Percentiles rank a stretch among this genome's conserved stretches.
phyloP scores from a whole-genome alignment of 2,797 vertebrate genomes.

The Cyclura pinguis region DNA sequence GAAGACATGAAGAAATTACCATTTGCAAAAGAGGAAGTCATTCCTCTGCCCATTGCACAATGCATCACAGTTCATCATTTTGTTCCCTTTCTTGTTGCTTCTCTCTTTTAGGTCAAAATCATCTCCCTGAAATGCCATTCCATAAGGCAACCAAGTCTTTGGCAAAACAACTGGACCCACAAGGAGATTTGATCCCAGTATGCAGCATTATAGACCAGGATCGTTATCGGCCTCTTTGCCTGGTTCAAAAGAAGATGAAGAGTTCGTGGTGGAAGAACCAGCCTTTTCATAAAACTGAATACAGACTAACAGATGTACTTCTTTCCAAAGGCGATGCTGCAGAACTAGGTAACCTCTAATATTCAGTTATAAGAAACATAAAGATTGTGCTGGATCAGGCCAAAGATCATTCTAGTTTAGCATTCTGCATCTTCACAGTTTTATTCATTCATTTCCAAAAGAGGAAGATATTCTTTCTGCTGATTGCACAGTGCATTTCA shows the following conservation, averaged over 20 bases:
- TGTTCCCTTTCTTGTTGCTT: not conserved
- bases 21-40: not conserved
- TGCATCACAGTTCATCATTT: not conserved
- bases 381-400: not conserved
- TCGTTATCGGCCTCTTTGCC: constrained; percentile 69
- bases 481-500: too few relatives aligned
- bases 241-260: constrained; percentile 70
- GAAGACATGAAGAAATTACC: not conserved
- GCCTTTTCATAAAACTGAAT: constrained; percentile 61
- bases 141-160: constrained; percentile 69
- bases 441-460: not conserved
- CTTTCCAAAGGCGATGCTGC: constrained; percentile 15
- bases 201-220: constrained; percentile 73
- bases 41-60: not conserved
- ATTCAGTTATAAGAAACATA: not conserved
- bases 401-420: too few relatives aligned
- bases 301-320: constrained; percentile 64
- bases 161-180: constrained; percentile 66
- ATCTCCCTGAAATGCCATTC: constrained; percentile 49
- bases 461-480: too few relatives aligned
- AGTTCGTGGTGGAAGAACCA: constrained; percentile 62
- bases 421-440: not conserved
- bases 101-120: not conserved
- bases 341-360: constrained; percentile 11
- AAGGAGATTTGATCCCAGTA: constrained; percentile 64